Evolutionary conservation across 2,113 vertebrate genomes (phyloP).

Genomic region (Thalassoma bifasciatum): DNA sequence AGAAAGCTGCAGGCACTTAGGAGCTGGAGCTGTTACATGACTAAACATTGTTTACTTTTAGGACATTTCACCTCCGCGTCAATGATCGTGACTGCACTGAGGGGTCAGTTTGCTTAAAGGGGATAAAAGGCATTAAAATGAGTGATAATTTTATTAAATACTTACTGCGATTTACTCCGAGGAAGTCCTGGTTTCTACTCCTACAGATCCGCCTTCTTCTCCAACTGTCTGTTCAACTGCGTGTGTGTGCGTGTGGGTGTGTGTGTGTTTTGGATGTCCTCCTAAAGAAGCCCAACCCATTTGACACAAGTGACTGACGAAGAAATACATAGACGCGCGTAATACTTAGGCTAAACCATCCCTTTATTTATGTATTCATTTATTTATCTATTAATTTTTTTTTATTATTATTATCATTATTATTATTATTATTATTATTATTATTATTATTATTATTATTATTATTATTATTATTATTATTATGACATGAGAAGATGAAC

Average conservation of each 20-base stretch:
- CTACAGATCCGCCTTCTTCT: conserved; percentile 52
- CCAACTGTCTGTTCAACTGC: background rate
- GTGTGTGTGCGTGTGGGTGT: background rate
- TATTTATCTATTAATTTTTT: too few relatives aligned
- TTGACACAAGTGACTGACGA: conserved; percentile 9
- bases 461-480: too few relatives aligned
- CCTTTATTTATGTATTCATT: too few relatives aligned
- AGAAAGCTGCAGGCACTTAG: conserved; percentile 21
- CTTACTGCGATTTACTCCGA: conserved; percentile 50
- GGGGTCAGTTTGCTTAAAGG: background rate
- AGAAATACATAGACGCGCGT: background rate
- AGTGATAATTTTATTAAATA: background rate
- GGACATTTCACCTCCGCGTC: background rate
- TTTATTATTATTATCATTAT: background rate
- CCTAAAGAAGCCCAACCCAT: conserved; percentile 23
- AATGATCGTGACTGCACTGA: too few relatives aligned
- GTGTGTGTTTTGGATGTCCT: conserved; percentile 40
- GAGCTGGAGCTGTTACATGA: background rate
- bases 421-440: background rate
- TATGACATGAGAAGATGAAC: too few relatives aligned
- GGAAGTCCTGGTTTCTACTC: conserved; percentile 45
- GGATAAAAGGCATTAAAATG: background rate
- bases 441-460: too few relatives aligned
- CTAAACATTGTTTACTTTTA: background rate
- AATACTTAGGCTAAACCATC: too few relatives aligned